Evolutionary conservation across 1,140 invertebrate species (phyloP).

Genomic region (Heterodera carotae): DNA sequence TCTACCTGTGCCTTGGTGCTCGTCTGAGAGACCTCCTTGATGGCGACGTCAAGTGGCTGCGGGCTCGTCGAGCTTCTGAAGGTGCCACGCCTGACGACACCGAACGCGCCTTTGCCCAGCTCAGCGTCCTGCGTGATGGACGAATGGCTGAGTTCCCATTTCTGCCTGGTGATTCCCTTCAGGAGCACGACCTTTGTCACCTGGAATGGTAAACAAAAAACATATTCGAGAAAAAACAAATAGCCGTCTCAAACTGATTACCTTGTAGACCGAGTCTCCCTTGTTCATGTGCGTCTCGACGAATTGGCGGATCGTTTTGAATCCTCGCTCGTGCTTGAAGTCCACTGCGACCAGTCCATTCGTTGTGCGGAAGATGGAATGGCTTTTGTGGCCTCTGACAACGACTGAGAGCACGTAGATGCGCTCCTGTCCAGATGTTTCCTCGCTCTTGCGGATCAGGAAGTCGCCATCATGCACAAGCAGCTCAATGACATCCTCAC

Average conservation of each 20-base stretch:
- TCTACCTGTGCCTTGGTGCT: too few species aligned
- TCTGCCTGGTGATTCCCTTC: background rate
- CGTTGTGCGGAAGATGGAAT: background rate
- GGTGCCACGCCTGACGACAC: background rate
- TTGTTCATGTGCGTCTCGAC: background rate
- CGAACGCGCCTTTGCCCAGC: conserved; percentile 7
- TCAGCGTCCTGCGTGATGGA: background rate
- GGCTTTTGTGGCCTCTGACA: background rate
- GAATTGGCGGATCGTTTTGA: background rate
- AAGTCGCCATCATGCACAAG: conserved; percentile 40
- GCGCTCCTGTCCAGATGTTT: background rate
- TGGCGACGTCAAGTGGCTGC: too few species aligned
- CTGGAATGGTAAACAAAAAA: background rate
- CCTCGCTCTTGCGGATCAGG: conserved; percentile 44
- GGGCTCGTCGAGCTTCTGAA: background rate
- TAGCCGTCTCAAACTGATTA: background rate
- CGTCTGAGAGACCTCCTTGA: too few species aligned
- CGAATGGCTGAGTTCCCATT: conserved; percentile 5
- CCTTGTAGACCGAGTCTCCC: background rate
- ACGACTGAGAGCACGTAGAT: background rate
- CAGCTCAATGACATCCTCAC: conserved; percentile 37
- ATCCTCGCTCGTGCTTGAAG: background rate
- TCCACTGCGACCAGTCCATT: background rate
- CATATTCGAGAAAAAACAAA: background rate
- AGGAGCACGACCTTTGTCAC: background rate